phyloP scores from a whole-genome alignment of 2,797 vertebrate species.

The Rhodeus uyekii region DNA sequence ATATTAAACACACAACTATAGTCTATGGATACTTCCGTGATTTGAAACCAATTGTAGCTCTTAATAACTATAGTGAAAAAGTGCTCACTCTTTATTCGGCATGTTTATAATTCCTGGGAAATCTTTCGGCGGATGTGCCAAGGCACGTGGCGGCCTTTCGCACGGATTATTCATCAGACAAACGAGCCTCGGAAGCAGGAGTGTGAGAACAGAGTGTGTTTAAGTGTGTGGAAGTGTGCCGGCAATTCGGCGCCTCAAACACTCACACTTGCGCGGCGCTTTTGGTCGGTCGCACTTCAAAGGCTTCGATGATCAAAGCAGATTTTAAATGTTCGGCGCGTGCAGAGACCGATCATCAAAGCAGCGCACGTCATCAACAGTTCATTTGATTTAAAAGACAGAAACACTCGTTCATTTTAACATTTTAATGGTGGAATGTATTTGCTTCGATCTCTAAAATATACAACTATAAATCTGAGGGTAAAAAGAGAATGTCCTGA shows the following conservation, averaged over 20 bases:
- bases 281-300: constrained; percentile 13
- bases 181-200: constrained; percentile 13
- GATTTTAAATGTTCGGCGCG: not conserved
- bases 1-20: not conserved
- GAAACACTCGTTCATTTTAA: not conserved
- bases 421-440: constrained; percentile 47
- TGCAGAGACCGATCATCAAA: not conserved
- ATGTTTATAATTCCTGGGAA: too few relatives aligned
- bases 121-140: too few relatives aligned
- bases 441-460: constrained; percentile 39
- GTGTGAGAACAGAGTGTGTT: constrained; percentile 33
- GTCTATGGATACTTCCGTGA: not conserved
- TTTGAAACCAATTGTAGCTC: not conserved
- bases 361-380: not conserved
- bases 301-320: constrained; percentile 7
- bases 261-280: not conserved
- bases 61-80: too few relatives aligned
- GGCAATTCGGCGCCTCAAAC: not conserved
- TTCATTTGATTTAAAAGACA: not conserved
- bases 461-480: constrained; percentile 35
- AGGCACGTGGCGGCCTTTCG: constrained; percentile 32
- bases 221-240: constrained; percentile 38
- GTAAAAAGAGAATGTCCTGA: constrained; percentile 39
- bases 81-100: too few relatives aligned
- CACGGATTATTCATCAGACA: not conserved